Conservation (phyloP, 2,888 invertebrate species). For the Aphodius granarius region DNA sequence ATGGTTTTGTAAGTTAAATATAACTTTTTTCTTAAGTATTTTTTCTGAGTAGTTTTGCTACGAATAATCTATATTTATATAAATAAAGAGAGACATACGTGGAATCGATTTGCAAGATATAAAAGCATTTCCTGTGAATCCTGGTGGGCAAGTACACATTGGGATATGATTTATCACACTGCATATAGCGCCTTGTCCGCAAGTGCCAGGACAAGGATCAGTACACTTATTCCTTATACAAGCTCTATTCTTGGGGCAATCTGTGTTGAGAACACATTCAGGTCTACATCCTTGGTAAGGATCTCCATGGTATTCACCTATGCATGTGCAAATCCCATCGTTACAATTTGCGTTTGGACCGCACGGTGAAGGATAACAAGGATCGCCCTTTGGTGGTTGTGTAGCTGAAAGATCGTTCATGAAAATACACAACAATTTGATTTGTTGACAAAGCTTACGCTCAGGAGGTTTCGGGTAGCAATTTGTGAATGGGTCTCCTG, state of each 20-base stretch:
- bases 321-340: conserved; percentile 74
- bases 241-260: conserved; percentile 75
- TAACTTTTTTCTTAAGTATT: neutral
- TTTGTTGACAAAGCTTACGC: conserved; percentile 17
- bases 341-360: conserved; percentile 76
- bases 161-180: conserved; percentile 76
- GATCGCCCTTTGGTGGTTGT: conserved; percentile 54
- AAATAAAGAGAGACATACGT: conserved; percentile 20
- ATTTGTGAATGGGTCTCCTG: conserved; percentile 61
- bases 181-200: conserved; percentile 76
- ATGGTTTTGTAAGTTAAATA: too few species aligned
- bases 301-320: conserved; percentile 76
- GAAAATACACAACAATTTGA: neutral
- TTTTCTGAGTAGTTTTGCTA: too few species aligned
- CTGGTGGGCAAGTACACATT: conserved; percentile 59
- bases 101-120: conserved; percentile 60
- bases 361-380: conserved; percentile 70
- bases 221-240: conserved; percentile 79
- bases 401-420: conserved; percentile 21
- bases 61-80: neutral
- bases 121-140: conserved; percentile 72
- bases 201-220: conserved; percentile 84
- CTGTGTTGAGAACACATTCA: conserved; percentile 78
- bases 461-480: conserved; percentile 49
- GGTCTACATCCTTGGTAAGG: conserved; percentile 78